A percentile compares a stretch with the other conserved stretches of the same genome.
Evolutionary conservation across 2,888 invertebrate genomes (phyloP).

Genomic region (Hedychridium roseum): DNA sequence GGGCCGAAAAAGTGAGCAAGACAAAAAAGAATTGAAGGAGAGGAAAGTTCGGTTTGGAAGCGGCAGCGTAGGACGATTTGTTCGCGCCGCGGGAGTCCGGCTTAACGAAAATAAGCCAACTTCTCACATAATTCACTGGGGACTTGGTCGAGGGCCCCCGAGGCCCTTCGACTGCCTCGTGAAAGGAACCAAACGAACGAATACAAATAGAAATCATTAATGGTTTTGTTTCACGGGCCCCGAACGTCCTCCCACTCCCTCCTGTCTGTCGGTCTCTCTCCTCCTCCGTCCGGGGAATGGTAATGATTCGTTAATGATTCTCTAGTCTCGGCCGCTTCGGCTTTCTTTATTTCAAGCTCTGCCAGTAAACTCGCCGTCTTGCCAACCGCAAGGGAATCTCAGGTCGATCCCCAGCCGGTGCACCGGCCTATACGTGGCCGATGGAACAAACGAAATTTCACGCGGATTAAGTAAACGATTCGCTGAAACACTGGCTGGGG

Average conservation of each 20-base stretch:
- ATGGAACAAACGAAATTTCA: conserved; percentile 48
- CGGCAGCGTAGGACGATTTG: conserved; percentile 60
- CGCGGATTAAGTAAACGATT: conserved; percentile 37
- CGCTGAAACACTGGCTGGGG: conserved; percentile 26
- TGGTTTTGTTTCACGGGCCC: conserved; percentile 57
- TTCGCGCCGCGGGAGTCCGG: conserved; percentile 60
- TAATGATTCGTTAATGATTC: conserved; percentile 59
- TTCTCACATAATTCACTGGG: conserved; percentile 61
- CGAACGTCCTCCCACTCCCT: conserved; percentile 20
- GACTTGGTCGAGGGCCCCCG: conserved; percentile 33
- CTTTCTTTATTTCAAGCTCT: conserved; percentile 12
- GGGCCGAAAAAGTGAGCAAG: conserved; percentile 20
- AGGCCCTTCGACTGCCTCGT: conserved; percentile 19
- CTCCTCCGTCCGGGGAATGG: conserved; percentile 31
- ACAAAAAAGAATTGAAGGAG: conserved; percentile 30
- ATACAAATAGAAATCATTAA: conserved; percentile 62
- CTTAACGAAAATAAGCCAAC: conserved; percentile 58
- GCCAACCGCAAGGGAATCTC: conserved; percentile 9
- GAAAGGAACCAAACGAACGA: conserved; percentile 44
- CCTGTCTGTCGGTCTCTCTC: no score
- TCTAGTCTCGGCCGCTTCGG: conserved; percentile 19
- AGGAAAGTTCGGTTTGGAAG: conserved; percentile 37
- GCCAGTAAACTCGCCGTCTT: conserved; percentile 6
- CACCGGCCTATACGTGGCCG: no score
- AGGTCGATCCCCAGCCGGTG: conserved; percentile 4